Evolutionary conservation across 1,140 invertebrate genomes (phyloP).

Genomic region (Hesperophylax magnus): DNA sequence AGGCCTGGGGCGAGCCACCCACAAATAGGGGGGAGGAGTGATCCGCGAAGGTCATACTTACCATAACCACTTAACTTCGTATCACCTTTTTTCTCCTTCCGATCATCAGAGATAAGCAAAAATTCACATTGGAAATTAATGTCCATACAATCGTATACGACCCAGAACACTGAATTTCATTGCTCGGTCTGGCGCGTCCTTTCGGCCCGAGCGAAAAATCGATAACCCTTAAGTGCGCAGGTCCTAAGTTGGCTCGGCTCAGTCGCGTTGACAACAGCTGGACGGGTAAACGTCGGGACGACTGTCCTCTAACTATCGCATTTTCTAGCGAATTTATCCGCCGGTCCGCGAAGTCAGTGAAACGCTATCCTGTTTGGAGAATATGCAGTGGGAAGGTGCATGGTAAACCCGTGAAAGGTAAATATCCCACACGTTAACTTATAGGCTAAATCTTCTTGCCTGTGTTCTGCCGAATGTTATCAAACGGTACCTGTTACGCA

Average conservation of each 20-base stretch:
- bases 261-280: conserved; percentile 55
- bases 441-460: not conserved
- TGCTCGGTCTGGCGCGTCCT: conserved; percentile 32
- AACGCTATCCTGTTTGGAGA: not conserved
- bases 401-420: conserved; percentile 53
- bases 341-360: conserved; percentile 29
- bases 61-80: not conserved
- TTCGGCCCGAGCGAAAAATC: conserved; percentile 45
- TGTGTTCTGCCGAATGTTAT: conserved; percentile 26
- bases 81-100: not conserved
- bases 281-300: conserved; percentile 43
- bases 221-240: conserved; percentile 49
- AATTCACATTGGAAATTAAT: not conserved
- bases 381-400: conserved; percentile 46
- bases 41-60: not conserved
- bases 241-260: conserved; percentile 32
- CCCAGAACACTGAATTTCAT: not conserved
- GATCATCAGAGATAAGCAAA: not conserved
- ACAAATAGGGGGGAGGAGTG: not conserved
- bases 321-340: conserved; percentile 2
- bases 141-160: not conserved
- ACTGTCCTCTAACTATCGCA: not conserved
- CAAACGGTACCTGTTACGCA: conserved; percentile 50
- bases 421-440: not conserved
- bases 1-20: not conserved